Evolutionary conservation across 2,797 vertebrate species (phyloP), one percentile per base, ranked within the genome.

Genomic region (Coranthus polyacanthus): DNA sequence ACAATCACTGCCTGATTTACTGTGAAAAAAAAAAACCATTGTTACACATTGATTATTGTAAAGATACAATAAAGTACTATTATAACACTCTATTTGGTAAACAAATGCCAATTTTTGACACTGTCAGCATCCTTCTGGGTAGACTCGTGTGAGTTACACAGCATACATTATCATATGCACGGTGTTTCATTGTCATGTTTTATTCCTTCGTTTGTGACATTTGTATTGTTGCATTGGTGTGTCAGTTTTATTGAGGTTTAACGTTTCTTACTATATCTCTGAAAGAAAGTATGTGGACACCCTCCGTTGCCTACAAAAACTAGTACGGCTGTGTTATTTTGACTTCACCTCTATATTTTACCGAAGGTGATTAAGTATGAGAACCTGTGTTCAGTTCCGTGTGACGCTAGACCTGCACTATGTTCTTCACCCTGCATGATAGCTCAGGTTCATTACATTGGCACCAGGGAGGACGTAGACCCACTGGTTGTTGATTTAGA

Each of bases 1-100:
- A 68, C 64, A 68, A 81, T 81, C 81, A 90, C 84, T 91, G 87
- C 88, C 87, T 92, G 79, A 65, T 73, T 85, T 75, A 89, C 87
- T 92, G 91, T 93, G 86, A 90, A 90, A 83, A 78, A 51, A 16
- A 81, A 32, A 32, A 32, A n/a, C n/a, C 45, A 61, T 84, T 79
- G 75, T 85, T 83, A 79, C 76, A 72, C 72, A 69, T 84, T 79
- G 60, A 85, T 78, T 79, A 53, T 75, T 87, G 84, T 86, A 68
- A 81, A 76, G 73, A 86, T 83, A 84, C 65, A 90, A 87, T 89
- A 89, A 91, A 88, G 85, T 80, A 62, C 70, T 84, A 73, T 72
- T 50, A 72, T 75, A 81, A 80, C 79, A 82, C 66, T 74, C n/a
- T 76, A 65, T 75, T 67, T 87, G 36, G 41, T 75, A 43, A 79